Conservation (phyloP, 2,113 vertebrate species). For the Lampris incognitus region DNA sequence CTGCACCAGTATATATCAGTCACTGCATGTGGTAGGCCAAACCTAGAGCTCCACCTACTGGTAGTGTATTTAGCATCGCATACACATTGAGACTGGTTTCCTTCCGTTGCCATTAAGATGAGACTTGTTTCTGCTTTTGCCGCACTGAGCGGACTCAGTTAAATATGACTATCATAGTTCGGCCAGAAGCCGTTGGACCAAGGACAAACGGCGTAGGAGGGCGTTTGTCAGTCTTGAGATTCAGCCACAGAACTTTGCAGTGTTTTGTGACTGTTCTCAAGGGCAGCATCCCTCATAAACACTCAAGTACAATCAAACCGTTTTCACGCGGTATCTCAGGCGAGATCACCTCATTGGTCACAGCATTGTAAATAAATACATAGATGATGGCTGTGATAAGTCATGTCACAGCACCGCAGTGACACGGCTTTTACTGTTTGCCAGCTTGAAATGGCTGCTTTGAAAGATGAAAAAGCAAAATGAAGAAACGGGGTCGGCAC, state of each 20-base stretch:
- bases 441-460: too few species aligned
- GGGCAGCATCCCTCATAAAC: background rate
- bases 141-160: background rate
- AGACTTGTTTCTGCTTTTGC: background rate
- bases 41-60: slow-evolving; percentile 63
- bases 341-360: too few species aligned
- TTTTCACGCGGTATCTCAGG: too few species aligned
- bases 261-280: slow-evolving; percentile 2
- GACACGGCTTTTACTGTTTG: too few species aligned
- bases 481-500: too few species aligned
- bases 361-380: too few species aligned
- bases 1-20: too few species aligned
- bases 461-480: too few species aligned
- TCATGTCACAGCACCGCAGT: too few species aligned
- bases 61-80: slow-evolving; percentile 39
- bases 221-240: slow-evolving; percentile 22
- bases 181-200: slow-evolving; percentile 18
- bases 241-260: slow-evolving; percentile 21
- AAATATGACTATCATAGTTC: slow-evolving; percentile 6
- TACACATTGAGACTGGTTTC: background rate
- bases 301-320: background rate
- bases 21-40: background rate
- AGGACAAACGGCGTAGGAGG: slow-evolving; percentile 23
- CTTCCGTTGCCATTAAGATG: background rate
- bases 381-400: too few species aligned